Base-by-base conservation (phyloP, 2,888 invertebrate species). In the Capitulum mitella region DNA sequence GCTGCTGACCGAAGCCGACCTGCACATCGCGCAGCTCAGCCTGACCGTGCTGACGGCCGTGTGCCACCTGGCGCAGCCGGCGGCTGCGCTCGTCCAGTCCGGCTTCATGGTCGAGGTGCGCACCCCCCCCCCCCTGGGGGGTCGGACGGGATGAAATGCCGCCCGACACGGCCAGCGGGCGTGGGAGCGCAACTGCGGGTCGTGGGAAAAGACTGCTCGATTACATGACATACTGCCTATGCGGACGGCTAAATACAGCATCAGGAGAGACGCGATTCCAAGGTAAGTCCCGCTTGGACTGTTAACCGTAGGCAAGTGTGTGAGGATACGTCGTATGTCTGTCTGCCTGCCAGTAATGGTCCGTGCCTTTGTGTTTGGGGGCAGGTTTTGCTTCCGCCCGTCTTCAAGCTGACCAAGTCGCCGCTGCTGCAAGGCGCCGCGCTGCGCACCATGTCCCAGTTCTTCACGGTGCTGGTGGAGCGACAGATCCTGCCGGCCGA, bases 21-120 rank as follows among this genome's bases (percentile, higher is more conserved):
- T 99, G 81, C 97, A 98, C 86, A 96, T 99, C 83, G 96, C 98
- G 77, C 98, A 98, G 87, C 90, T 94, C 83, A 94, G 95, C 40
- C 88, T 97, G 80, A 90, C 91, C 79, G 88, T 96, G 78, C 89
- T 97, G 79, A 94, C 94, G 81, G 92, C 93, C 78, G 92, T 94
- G 64, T 94, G 94, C 78, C 88, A 90, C 81, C 88, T 91, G 75
- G 92, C 94, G 84, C 92, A 94, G 16, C 89, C 90, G 82, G 93
- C 95, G 77, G 87, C 95, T 82, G 90, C 91, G 32, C 76, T 76
- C 22, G 76, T 76, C 29, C 46, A 76, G 29, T 76, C 76, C 29
- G 32, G 29, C 16, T 32, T 76, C 46, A 48, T 76, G 76, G 46
- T 29, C 29, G 12, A 76, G 43, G 76, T 76, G 22, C n/a, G 54